phyloP scores from a whole-genome alignment of 2,888 invertebrate species.

The Lumbricus terrestris region DNA sequence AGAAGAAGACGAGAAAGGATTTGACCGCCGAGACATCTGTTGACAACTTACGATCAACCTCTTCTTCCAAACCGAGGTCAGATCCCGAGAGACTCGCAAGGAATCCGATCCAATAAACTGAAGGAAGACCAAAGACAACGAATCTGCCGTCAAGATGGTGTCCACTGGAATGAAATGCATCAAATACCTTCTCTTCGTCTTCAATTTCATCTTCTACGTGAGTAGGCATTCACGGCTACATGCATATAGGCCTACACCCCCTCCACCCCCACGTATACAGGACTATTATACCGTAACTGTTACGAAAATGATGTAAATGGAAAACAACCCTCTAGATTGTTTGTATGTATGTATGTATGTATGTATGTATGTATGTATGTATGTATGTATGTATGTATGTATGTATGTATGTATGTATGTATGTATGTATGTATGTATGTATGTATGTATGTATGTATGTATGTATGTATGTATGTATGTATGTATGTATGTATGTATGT shows the following conservation, averaged over 20 bases:
- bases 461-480: slow-evolving; percentile 20
- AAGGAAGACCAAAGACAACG: neutral
- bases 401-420: neutral
- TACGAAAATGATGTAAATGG: too few species aligned
- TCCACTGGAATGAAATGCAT: slow-evolving; percentile 58
- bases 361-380: slow-evolving; percentile 21
- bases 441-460: slow-evolving; percentile 17
- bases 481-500: slow-evolving; percentile 20
- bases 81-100: too few species aligned
- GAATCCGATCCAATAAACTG: neutral
- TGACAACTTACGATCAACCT: neutral
- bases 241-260: neutral
- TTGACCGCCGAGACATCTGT: neutral
- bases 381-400: slow-evolving; percentile 13
- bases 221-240: slow-evolving; percentile 40
- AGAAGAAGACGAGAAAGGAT: neutral
- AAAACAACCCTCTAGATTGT: too few species aligned
- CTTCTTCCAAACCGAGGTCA: too few species aligned
- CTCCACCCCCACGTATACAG: too few species aligned
- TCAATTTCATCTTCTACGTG: slow-evolving; percentile 57
- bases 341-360: slow-evolving; percentile 14
- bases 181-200: slow-evolving; percentile 52
- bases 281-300: too few species aligned
- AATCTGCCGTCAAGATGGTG: slow-evolving; percentile 47
- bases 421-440: slow-evolving; percentile 9